Percentiles rank a stretch among this genome's conserved stretches.
These are phyloP conservation scores for Hirtodrosophila histrioides DNA, from an alignment of 2,888 invertebrate species.

Conservation along the genomic window DNA sequence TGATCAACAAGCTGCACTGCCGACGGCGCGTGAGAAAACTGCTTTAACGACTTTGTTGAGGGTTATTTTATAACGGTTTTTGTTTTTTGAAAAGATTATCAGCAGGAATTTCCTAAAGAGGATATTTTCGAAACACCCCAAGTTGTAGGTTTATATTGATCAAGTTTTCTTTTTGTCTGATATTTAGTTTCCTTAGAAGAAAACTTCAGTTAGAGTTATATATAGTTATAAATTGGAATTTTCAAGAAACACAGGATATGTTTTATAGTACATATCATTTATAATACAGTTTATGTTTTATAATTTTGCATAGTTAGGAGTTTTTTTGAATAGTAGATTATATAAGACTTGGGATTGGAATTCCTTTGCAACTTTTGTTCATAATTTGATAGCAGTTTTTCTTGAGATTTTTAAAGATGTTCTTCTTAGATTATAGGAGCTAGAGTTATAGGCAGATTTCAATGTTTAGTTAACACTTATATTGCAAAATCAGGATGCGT, in stretches of 20 bases:
- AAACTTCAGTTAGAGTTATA: slow-evolving; percentile 5
- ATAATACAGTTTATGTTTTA: not conserved
- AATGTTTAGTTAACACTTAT: slow-evolving; percentile 3
- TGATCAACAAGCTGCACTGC: slow-evolving; percentile 22
- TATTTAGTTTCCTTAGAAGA: not conserved
- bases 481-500: not conserved
- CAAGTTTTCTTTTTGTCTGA: slow-evolving; percentile 4
- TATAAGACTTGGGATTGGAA: no score
- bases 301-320: slow-evolving; percentile 44
- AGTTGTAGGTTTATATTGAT: not conserved
- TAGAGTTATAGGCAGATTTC: slow-evolving; percentile 32
- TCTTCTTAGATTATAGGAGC: slow-evolving; percentile 9
- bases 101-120: no score
- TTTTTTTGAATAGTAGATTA: slow-evolving; percentile 24
- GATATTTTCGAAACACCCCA: no score
- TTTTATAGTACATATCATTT: not conserved
- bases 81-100: no score
- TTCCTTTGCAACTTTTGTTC: no score
- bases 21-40: slow-evolving; percentile 62
- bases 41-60: slow-evolving; percentile 3
- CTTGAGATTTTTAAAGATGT: no score
- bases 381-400: no score
- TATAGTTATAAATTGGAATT: slow-evolving; percentile 9
- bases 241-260: no score
- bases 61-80: slow-evolving; percentile 1